Evolutionary conservation across 1,140 invertebrate species (phyloP), one percentile per base, ranked within the genome.

Genomic region (Formica exsecta): DNA sequence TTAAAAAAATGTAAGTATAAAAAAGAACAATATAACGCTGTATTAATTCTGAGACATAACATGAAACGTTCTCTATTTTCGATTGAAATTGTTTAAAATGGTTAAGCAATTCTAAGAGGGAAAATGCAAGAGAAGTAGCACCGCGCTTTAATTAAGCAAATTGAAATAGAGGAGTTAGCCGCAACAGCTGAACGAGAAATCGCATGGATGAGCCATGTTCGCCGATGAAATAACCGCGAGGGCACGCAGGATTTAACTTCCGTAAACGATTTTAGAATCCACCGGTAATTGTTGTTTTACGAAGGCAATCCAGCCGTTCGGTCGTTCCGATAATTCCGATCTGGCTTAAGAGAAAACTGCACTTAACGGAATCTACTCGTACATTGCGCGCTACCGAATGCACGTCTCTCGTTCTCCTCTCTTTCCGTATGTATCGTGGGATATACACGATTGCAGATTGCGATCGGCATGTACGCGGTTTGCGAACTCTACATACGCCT

Each of bases 231-330:
- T 89, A 87, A 85, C 79, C 62, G 29, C 19, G 19, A 59, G 7
- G 59, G 77, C 54, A 36, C 66, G 62, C 29, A 19, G 66, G 38
- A 41, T 87, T 76, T 68, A 89, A 68, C 36, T 73, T 57, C 51
- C 29, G 54, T 38, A 64, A 73, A 51, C 48, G 71, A 29, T 87
- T 87, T 86, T 57, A 87, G 87, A 90, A 86, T 81, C 64, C 59
- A 3, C 19, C 25, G 54, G 61, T 90, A 90, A 90, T 90, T 90
- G 88, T 90, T 83, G 86, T 88, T 90, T 88, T 86, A 90, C n/a
- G 86, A 79, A 62, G 64, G 86, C 68, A 79, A 84, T 90, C 86
- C 59, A 13, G n/a, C 32, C 29, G 36, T 32, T 62, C 36, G 75
- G 76, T 87, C 79, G 79, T 19, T 64, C 7, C 48, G 59, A 76